phyloP scores from a whole-genome alignment of 2,113 vertebrate species.

The Zootoca vivipara region DNA sequence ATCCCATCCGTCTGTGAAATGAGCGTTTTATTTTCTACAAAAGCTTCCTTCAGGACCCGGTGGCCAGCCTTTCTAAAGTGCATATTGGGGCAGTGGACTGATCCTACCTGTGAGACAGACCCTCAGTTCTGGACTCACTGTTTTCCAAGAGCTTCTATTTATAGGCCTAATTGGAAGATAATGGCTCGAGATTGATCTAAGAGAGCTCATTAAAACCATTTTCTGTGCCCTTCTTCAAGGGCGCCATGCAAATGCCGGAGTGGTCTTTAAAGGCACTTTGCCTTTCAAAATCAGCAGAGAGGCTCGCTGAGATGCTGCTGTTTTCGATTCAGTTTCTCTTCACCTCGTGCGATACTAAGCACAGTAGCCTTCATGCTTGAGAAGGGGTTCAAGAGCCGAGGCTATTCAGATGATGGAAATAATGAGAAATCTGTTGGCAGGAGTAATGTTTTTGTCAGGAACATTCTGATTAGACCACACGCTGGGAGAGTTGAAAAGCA shows the following conservation, averaged over 20 bases:
- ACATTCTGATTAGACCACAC: neutral
- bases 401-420: neutral
- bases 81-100: neutral
- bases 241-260: neutral
- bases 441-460: neutral
- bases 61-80: too few species aligned
- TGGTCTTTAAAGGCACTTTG: neutral
- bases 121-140: neutral
- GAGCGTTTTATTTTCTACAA: neutral
- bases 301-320: neutral
- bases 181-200: neutral
- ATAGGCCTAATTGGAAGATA: neutral
- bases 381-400: neutral
- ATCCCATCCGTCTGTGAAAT: neutral
- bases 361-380: neutral
- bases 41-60: neutral
- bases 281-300: neutral
- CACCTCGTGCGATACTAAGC: neutral
- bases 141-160: neutral
- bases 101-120: too few species aligned
- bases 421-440: neutral
- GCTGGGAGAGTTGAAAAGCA: neutral
- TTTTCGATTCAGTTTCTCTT: neutral
- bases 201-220: neutral
- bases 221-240: neutral